Conservation (phyloP, 2,888 invertebrate genomes). For the Rhamnusium bicolor region DNA sequence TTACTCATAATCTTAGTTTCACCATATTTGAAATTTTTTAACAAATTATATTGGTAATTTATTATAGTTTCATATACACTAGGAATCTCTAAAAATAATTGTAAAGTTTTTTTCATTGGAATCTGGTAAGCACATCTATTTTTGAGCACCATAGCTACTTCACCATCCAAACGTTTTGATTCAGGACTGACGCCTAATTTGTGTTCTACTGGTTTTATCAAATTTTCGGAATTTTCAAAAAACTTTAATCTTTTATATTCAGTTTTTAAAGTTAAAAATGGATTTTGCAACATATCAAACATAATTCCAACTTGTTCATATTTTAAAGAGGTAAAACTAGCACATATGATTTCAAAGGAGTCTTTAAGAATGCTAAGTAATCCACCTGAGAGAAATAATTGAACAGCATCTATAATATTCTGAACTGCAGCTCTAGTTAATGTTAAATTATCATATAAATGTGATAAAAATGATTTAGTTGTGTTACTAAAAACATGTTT, state of each 20-base stretch:
- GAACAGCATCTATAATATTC: neutral
- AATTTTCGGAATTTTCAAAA: constrained; percentile 25
- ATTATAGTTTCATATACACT: constrained; percentile 28
- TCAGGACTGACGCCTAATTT: constrained; percentile 20
- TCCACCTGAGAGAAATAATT: neutral
- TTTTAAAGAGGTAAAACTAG: neutral
- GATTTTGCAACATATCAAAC: constrained; percentile 11
- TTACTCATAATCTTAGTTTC: neutral
- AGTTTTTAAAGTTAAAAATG: constrained; percentile 23
- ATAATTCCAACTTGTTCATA: constrained; percentile 12
- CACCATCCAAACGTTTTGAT: constrained; percentile 1
- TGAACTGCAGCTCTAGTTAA: neutral
- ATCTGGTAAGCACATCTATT: constrained; percentile 22
- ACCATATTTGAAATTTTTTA: neutral
- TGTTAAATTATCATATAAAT: neutral
- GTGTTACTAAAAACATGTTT: neutral
- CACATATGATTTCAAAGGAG: neutral
- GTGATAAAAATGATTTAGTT: neutral
- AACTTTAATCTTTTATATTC: constrained; percentile 28
- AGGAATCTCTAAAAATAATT: constrained; percentile 33
- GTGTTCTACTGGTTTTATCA: constrained; percentile 20
- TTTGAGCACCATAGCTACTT: constrained; percentile 19
- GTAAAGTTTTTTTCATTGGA: constrained; percentile 27
- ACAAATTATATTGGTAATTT: constrained; percentile 21
- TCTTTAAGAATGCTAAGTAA: neutral